Percentiles rank a stretch among this genome's conserved stretches.
Evolutionary conservation across 2,797 vertebrate genomes (phyloP).

Genomic region (Myotis planiceps): DNA sequence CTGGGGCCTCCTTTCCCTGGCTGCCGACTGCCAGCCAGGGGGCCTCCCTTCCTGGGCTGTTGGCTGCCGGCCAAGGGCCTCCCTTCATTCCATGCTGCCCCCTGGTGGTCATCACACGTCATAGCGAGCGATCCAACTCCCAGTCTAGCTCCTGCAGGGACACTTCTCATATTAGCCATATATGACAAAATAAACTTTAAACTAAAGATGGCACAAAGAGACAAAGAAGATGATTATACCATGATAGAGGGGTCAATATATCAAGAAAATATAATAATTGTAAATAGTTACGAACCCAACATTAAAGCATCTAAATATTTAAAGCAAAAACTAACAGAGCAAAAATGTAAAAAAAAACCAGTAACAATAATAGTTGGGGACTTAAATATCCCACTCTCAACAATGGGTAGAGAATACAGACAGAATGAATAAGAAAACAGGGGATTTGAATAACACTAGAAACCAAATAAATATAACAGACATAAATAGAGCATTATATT

Average conservation of each 20-base stretch:
- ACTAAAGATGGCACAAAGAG: background rate
- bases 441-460: background rate
- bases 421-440: background rate
- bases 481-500: background rate
- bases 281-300: background rate
- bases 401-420: background rate
- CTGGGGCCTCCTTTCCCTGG: too few species aligned
- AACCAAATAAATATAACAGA: background rate
- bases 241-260: background rate
- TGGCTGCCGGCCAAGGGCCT: too few species aligned
- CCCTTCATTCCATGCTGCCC: fast-evolving
- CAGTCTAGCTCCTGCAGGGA: too few species aligned
- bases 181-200: background rate
- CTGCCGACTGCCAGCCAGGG: too few species aligned
- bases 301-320: background rate
- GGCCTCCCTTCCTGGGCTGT: too few species aligned
- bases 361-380: background rate
- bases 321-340: background rate
- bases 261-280: background rate
- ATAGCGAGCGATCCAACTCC: too few species aligned
- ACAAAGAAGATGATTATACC: background rate
- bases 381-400: background rate
- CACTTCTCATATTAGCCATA: too few species aligned
- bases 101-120: too few species aligned
- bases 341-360: background rate